Evolutionary conservation across 2,888 invertebrate species (phyloP), one percentile per base, ranked within the genome.

Genomic region (Enchytraeus crypticus): DNA sequence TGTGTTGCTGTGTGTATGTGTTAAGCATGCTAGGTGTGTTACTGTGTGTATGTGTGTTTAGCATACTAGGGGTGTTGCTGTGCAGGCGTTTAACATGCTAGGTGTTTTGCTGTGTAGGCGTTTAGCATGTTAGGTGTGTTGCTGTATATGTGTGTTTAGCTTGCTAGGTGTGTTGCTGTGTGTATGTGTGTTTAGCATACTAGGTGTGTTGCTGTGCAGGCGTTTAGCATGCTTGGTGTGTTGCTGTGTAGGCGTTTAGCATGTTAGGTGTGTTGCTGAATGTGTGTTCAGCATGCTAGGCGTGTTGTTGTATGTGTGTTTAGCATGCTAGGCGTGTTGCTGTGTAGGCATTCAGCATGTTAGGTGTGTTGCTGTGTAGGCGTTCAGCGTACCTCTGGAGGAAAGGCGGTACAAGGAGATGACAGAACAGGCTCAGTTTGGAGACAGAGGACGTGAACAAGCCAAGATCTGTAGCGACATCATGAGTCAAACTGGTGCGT

Each of bases 401-500:
- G 95, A 96, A 81, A 86, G 93, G 69, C 90, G 78, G 87, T 78
- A 71, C 82, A 85, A 89, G 69, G 92, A 92, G 77, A 86, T 88
- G 72, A 88, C 89, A 69, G 91, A 92, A 74, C 89, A 90, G 75
- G n/a, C n/a, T n/a, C 92, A 92, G 78, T 93, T 93, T 60, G 93
- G 93, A 26, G 74, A 75, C 79, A 77, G 76, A 65, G 67, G 68
- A 43, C 53, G 53, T 5, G 53, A 51, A 27, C 92, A 92, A 32
- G 84, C 89, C 73, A 86, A 91, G 67, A 90, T 90, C 70, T 95
- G 95, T 80, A 87, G 88, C 73, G 86, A 88, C 68, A 93, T 96
- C 73, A 92, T 90, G 82, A 88, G 88, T 79, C 90, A 90, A 73
- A 92, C 92, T 59, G 90, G 89, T 71, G 61, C 61, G 66, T n/a